phyloP scores from a whole-genome alignment of 2,797 vertebrate genomes.

The Coregonus sp. region DNA sequence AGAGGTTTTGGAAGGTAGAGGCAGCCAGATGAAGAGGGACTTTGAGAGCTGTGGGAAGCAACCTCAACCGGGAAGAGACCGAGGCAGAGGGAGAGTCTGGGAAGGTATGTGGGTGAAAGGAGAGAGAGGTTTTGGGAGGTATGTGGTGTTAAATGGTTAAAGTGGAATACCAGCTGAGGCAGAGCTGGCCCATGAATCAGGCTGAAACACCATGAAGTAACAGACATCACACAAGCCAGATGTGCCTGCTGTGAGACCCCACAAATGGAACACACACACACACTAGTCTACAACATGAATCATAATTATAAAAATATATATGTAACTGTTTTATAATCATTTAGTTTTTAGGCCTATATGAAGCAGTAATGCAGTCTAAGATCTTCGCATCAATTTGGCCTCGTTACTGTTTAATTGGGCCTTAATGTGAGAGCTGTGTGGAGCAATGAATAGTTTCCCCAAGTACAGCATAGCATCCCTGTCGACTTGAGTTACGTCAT shows the following conservation, averaged over 20 bases:
- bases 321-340: background rate
- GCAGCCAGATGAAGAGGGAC: background rate
- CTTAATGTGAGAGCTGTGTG: conserved; percentile 48
- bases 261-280: conserved; percentile 50
- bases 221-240: conserved; percentile 70
- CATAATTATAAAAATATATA: background rate
- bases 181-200: conserved; percentile 70
- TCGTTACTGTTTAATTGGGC: conserved; percentile 47
- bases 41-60: background rate
- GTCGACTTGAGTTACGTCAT: conserved; percentile 54
- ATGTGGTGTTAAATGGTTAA: conserved; percentile 65
- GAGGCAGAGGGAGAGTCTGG: background rate
- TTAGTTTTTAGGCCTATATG: background rate
- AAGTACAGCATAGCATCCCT: conserved; percentile 60
- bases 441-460: conserved; percentile 61
- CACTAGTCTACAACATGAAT: background rate
- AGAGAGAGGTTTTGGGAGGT: conserved; percentile 34
- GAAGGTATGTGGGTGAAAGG: conserved; percentile 37
- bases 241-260: conserved; percentile 58
- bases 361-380: background rate
- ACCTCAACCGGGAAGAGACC: background rate
- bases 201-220: conserved; percentile 69
- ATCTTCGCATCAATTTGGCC: conserved; percentile 42
- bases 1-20: conserved; percentile 11
- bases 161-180: conserved; percentile 75